Percentiles rank a stretch among this genome's conserved stretches.
phyloP scores from a whole-genome alignment of 1,140 invertebrate species.

The Eriocheir sinensis region DNA sequence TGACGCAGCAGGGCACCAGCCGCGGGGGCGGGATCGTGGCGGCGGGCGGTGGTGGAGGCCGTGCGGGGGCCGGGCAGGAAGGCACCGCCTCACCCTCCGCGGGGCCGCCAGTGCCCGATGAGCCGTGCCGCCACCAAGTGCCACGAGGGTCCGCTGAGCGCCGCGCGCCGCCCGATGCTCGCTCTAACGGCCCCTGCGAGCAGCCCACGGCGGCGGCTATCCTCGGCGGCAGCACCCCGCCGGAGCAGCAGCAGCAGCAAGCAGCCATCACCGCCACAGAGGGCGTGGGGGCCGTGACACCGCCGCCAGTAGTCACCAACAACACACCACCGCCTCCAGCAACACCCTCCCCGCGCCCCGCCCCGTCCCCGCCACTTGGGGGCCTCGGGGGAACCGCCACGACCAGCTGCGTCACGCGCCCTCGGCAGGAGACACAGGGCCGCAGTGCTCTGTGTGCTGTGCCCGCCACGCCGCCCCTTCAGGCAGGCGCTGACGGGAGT shows the following conservation, averaged over 20 bases:
- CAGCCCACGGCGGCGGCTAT: background rate
- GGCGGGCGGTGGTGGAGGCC: background rate
- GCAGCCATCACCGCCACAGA: background rate
- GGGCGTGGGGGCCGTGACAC: background rate
- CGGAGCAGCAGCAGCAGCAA: background rate
- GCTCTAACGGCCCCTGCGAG: background rate
- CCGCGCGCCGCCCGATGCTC: background rate
- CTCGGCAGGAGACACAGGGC: background rate
- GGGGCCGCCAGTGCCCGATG: conserved; percentile 50
- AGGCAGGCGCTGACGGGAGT: background rate
- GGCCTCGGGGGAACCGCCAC: background rate
- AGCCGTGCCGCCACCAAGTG: conserved; percentile 55
- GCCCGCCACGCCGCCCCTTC: background rate
- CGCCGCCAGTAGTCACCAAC: background rate
- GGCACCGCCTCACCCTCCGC: conserved; percentile 10
- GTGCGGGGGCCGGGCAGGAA: background rate
- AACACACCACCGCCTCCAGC: background rate
- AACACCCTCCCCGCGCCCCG: background rate
- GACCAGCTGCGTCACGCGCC: too few relatives aligned
- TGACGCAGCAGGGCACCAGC: background rate
- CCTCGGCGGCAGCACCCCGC: background rate
- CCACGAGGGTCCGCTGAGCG: background rate
- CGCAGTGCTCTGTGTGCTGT: background rate
- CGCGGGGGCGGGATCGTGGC: background rate
- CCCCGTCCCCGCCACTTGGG: background rate